Base-by-base conservation (phyloP, 2,797 vertebrate species). In the Rhabdomys pumilio region DNA sequence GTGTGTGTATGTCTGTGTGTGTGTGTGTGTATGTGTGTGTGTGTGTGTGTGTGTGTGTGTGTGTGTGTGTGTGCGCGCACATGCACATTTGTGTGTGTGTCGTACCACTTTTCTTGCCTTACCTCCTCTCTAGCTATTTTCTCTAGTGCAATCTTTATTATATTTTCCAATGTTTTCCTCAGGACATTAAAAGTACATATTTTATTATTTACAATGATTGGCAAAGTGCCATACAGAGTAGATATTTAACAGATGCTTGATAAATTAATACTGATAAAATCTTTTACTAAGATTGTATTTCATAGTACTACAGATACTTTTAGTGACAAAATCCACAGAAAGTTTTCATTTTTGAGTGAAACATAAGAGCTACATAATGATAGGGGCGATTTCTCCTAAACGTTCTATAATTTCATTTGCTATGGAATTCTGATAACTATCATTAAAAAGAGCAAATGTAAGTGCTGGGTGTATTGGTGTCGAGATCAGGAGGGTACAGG, bases 351-450 rank as follows among this genome's bases (percentile, higher is more conserved):
- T 76, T 10, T 86, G 22, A 86, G 19, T 86, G 29, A 95, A 94
- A 76, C 53, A 90, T 0, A 90, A 44, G 6, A 65, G 69, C 53
- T 88, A 87, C 4, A 95, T 9, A 93, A 84, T 63, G 89, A 75
- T 29, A 50, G 69, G 41, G 67, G 67, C 14, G 61, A 80, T 91
- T 34, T 87, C 22, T 90, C 53, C 24, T 72, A 20, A 90, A 63
- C 4, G 20, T 67, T 92, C 93, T 86, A 88, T 5, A 95, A 86
- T 87, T 89, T 76, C 29, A 89, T 47, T 94, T 90, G 72, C 55
- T 63, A 3, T 73, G 29, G 34, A 91, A 67, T 69, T 91, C 75
- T 85, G 24, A 80, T 61, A 63, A 87, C 17, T 92, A 38, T 73
- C 72, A 31, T 20, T 89, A 44, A 92, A 94, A 94, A 90, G 38